Conservation (phyloP, 2,113 vertebrate genomes). For the Gambusia affinis region DNA sequence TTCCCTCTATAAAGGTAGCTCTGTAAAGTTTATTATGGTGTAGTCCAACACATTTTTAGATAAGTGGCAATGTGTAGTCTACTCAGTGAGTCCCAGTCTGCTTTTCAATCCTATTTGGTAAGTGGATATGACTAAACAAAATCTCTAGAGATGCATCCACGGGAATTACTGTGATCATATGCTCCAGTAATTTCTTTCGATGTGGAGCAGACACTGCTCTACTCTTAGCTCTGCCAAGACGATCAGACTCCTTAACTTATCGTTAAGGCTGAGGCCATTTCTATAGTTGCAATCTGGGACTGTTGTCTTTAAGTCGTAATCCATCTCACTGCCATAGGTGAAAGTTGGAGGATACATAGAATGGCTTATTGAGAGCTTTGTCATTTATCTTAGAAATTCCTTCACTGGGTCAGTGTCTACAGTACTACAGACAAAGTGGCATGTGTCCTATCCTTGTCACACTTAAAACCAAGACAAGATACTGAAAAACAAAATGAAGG, state of each 20-base stretch:
- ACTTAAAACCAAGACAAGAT: neutral
- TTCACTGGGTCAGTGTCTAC: neutral
- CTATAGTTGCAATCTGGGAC: neutral
- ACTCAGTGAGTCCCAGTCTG: neutral
- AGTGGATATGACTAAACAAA: too few relatives aligned
- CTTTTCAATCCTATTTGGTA: too few relatives aligned
- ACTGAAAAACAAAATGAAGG: neutral
- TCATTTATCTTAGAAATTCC: neutral
- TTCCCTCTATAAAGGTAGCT: neutral
- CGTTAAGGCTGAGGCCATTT: neutral
- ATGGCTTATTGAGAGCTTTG: neutral
- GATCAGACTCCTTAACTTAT: too few relatives aligned
- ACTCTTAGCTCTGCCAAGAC: too few relatives aligned
- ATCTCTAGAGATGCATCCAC: neutral
- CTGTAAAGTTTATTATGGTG: neutral
- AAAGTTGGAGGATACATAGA: neutral
- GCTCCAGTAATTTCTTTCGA: neutral
- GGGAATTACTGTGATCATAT: neutral
- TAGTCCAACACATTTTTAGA: neutral
- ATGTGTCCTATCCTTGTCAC: neutral
- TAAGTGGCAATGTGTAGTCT: too few relatives aligned
- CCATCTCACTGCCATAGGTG: neutral
- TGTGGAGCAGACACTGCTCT: neutral
- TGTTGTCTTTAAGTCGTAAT: neutral
- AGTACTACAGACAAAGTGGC: neutral